Evolutionary conservation across 2,888 invertebrate species (phyloP), one percentile per base, ranked within the genome.

Genomic region (Phania funesta): DNA sequence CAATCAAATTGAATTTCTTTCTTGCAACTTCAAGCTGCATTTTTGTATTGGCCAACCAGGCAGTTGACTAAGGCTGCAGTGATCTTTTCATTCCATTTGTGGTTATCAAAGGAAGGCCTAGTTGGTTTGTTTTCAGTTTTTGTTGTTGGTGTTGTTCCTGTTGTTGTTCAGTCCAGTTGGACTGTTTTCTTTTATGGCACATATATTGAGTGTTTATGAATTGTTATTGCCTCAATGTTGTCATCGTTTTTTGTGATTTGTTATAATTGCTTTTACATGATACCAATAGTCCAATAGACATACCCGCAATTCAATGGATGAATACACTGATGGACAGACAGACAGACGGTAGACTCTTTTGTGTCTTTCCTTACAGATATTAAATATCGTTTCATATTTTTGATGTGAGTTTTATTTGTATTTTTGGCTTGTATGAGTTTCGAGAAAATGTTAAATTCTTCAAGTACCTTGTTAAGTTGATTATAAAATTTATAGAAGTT

Each of bases 151-250:
- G n/a, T n/a, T n/a, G n/a, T n/a, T n/a, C n/a, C n/a, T n/a, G n/a
- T n/a, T n/a, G 52, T 76, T 76, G 52, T 64, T 48, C 41, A 48
- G 78, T 29, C 56, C 71, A 64, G 60, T 58, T 60, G 32, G 22
- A 41, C 35, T 38, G 48, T 78, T 77, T 71, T 65, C 65, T 79
- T 79, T 78, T 70, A 78, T 78, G 78, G 70, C 78, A 78, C 78
- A 82, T 74, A 78, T 78, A 83, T 80, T 83, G 83, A 78, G 83
- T 83, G 83, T 83, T 83, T 83, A 83, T 83, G 83, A 83, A 81
- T 83, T 83, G 83, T 83, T 83, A 83, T 83, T 80, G 78, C 80
- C 67, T 71, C 80, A 78, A 83, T 83, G 83, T 78, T 82, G 82
- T 82, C 83, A 75, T 78, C 80, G 78, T 83, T 76, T 80, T 80